phyloP scores from a whole-genome alignment of 2,888 invertebrate species.

The Halocaridina rubra region DNA sequence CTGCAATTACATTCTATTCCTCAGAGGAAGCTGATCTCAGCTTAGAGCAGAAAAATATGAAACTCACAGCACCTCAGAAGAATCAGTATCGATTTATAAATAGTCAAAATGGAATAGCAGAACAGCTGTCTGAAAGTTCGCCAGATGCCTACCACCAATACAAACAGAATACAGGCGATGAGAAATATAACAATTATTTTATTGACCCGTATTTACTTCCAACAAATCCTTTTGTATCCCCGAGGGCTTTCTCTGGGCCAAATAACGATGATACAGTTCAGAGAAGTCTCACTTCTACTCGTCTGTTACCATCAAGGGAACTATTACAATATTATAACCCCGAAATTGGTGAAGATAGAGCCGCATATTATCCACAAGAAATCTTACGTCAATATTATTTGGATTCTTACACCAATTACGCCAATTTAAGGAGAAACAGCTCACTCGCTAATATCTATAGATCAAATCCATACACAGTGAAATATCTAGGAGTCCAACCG shows the following conservation, averaged over 20 bases:
- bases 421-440: not conserved
- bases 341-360: not conserved
- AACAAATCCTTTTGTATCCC: not conserved
- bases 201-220: not conserved
- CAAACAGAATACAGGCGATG: too few species aligned
- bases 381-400: conserved; percentile 32
- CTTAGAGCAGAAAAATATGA: too few species aligned
- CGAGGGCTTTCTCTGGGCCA: conserved; percentile 24
- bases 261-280: not conserved
- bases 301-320: not conserved
- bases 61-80: too few species aligned
- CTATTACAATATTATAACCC: conserved; percentile 24
- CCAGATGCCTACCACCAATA: too few species aligned
- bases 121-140: too few species aligned
- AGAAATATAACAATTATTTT: not conserved
- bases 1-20: conserved; percentile 38
- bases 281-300: not conserved
- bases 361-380: conserved; percentile 39
- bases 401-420: conserved; percentile 2
- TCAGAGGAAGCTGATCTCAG: conserved; percentile 1
- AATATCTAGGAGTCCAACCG: conserved; percentile 27
- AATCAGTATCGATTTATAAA: too few species aligned
- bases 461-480: conserved; percentile 34
- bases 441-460: not conserved
- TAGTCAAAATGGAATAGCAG: too few species aligned